These are phyloP conservation scores for Microplitis deprimator DNA, from an alignment of 2,888 invertebrate species.

Conservation along the genomic window DNA sequence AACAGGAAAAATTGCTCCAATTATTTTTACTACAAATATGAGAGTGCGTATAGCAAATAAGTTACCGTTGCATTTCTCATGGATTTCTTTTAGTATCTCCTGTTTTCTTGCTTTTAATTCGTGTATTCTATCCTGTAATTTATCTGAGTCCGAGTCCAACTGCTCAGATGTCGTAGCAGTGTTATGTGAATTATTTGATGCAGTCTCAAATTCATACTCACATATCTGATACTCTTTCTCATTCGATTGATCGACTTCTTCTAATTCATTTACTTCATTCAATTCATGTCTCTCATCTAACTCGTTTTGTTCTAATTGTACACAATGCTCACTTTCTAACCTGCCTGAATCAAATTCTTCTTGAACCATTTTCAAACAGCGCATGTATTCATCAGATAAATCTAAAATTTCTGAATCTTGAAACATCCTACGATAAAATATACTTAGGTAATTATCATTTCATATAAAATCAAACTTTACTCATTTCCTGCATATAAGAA, in stretches of 20 bases:
- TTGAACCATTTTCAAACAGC: background rate
- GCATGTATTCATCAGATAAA: constrained; percentile 1
- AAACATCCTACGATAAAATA: constrained; percentile 6
- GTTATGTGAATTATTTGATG: too few species aligned
- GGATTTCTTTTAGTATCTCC: too few species aligned
- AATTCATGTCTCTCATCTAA: background rate
- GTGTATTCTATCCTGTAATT: too few species aligned
- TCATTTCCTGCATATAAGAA: background rate
- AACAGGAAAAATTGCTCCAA: background rate
- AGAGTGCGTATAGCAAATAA: too few species aligned
- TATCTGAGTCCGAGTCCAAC: too few species aligned
- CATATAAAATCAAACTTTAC: background rate
- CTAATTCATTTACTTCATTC: background rate
- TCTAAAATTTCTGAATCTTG: background rate
- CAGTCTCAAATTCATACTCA: too few species aligned
- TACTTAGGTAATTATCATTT: background rate
- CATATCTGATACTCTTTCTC: too few species aligned
- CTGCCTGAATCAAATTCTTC: constrained; percentile 2
- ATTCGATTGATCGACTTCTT: background rate
- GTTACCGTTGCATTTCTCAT: too few species aligned
- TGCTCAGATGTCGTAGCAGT: too few species aligned
- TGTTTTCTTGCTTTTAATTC: too few species aligned
- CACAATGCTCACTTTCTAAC: background rate
- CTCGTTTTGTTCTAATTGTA: background rate
- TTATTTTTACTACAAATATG: background rate